A percentile compares a stretch with the other conserved stretches of the same genome.
These are phyloP conservation scores for Baccha elongata DNA, from an alignment of 2,888 invertebrate species.

Conservation along the genomic window DNA sequence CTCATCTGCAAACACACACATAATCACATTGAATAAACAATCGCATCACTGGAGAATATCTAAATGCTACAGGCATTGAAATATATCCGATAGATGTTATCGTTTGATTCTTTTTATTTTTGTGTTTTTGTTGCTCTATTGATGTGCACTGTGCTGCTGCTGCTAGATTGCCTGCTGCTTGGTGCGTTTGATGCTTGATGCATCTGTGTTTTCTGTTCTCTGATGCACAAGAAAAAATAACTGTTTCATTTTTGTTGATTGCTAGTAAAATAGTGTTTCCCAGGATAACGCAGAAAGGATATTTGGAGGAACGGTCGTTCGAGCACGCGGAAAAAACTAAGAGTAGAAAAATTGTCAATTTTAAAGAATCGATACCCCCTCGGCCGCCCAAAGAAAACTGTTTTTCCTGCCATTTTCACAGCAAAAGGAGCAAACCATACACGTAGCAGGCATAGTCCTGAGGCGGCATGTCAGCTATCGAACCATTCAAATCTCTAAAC, in stretches of 20 bases:
- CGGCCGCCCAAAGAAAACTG: conserved; percentile 6
- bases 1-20: conserved; percentile 66
- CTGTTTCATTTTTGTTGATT: conserved; percentile 48
- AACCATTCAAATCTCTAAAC: conserved; percentile 7
- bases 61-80: conserved; percentile 66
- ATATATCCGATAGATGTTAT: conserved; percentile 72
- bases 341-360: conserved; percentile 12
- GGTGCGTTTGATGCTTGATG: conserved; percentile 11
- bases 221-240: conserved; percentile 60
- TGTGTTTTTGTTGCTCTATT: conserved; percentile 13
- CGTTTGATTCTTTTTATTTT: conserved; percentile 62
- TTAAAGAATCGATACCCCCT: conserved; percentile 43
- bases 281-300: conserved; percentile 51
- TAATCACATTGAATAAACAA: conserved; percentile 70
- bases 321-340: conserved; percentile 8
- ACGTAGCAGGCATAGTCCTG: conserved; percentile 46
- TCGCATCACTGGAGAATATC: conserved; percentile 67
- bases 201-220: conserved; percentile 29
- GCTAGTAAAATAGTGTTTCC: conserved; percentile 40
- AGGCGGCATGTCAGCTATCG: conserved; percentile 37
- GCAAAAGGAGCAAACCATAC: conserved; percentile 2
- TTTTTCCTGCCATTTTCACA: conserved; percentile 48
- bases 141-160: conserved; percentile 3
- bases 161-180: conserved; percentile 3
- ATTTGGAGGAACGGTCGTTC: background rate